Evolutionary conservation across 2,888 invertebrate species (phyloP).

Genomic region (Ceriagrion tenellum): DNA sequence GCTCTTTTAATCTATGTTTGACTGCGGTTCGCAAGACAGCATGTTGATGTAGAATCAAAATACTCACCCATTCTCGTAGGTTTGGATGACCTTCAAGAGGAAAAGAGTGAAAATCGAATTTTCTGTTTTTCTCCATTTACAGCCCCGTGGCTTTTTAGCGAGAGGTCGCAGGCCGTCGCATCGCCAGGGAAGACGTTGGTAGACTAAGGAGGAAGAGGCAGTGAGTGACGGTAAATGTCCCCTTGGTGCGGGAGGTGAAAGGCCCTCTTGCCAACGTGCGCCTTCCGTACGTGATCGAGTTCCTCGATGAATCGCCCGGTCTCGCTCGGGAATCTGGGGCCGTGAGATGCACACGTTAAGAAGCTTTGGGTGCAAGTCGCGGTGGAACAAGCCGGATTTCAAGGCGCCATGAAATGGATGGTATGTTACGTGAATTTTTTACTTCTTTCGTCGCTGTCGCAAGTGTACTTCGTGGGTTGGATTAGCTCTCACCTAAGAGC

Average conservation of each 20-base stretch:
- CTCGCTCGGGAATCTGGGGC: neutral
- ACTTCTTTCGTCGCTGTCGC: too few relatives aligned
- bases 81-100: too few relatives aligned
- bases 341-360: neutral
- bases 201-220: neutral
- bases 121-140: neutral
- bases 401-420: too few relatives aligned
- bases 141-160: neutral
- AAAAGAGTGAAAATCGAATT: too few relatives aligned
- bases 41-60: too few relatives aligned
- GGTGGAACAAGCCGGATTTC: too few relatives aligned
- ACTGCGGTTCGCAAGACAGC: too few relatives aligned
- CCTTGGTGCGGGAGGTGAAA: conserved; percentile 18
- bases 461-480: too few relatives aligned
- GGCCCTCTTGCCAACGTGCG: neutral
- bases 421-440: too few relatives aligned
- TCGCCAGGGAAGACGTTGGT: neutral
- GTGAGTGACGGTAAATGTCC: neutral
- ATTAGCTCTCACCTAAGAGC: too few relatives aligned
- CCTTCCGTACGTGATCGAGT: conserved; percentile 33
- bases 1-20: too few relatives aligned
- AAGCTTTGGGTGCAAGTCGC: neutral
- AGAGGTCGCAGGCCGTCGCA: neutral
- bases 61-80: too few relatives aligned
- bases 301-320: conserved; percentile 23